Conservation (phyloP, 2,797 vertebrate genomes). For the Neopelma chrysocephalum region DNA sequence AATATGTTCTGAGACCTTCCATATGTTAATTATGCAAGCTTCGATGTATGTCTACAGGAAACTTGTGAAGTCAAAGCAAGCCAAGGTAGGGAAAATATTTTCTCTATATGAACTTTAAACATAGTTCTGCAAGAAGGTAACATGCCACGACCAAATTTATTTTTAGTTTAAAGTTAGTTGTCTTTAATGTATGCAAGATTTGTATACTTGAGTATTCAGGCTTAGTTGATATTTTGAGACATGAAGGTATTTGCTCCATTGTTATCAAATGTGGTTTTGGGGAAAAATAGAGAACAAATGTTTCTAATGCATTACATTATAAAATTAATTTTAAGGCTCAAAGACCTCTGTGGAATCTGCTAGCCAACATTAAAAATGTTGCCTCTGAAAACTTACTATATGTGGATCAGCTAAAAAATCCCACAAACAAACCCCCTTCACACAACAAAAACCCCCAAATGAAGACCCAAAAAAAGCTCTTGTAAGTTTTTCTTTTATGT, state of each 20-base stretch:
- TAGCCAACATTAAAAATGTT: background rate
- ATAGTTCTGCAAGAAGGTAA: background rate
- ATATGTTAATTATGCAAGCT: background rate
- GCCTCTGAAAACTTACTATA: background rate
- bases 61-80: background rate
- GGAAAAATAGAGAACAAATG: background rate
- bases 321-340: background rate
- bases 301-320: background rate
- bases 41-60: background rate
- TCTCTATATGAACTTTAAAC: background rate
- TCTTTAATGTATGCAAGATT: background rate
- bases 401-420: background rate
- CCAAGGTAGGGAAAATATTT: background rate
- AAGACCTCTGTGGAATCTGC: background rate
- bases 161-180: background rate
- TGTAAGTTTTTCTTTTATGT: background rate
- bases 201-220: background rate
- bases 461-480: accelerated
- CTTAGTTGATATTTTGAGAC: background rate
- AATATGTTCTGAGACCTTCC: background rate
- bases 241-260: background rate
- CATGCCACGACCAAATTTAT: background rate
- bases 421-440: background rate
- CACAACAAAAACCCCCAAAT: background rate
- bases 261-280: background rate